Evolutionary conservation across 2,797 vertebrate species (phyloP).

Genomic region (Podarcis siculus): DNA sequence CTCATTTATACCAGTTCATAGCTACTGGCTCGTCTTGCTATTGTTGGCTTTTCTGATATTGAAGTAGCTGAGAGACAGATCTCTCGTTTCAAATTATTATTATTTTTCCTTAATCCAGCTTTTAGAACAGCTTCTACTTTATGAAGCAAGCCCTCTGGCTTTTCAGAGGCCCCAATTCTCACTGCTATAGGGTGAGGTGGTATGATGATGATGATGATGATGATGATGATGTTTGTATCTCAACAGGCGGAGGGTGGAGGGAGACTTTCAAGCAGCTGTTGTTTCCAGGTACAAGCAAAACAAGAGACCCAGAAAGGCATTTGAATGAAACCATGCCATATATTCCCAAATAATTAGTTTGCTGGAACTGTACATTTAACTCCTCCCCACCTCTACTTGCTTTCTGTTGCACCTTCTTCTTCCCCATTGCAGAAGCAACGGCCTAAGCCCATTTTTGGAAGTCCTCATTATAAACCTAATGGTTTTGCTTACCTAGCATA

Average conservation of each 20-base stretch:
- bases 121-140: background rate
- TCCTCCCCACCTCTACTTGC: background rate
- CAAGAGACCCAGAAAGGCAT: background rate
- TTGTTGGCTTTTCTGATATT: background rate
- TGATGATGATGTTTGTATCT: background rate
- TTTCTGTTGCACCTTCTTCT: background rate
- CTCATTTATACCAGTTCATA: background rate
- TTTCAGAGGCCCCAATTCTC: background rate
- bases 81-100: background rate
- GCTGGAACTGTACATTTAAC: background rate
- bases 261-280: background rate
- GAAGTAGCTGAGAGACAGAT: background rate
- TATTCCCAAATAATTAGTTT: background rate
- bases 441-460: slow-evolving; percentile 3
- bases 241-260: no score
- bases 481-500: background rate
- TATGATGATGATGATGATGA: no score
- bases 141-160: background rate
- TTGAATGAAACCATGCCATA: background rate
- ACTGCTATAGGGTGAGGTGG: no score
- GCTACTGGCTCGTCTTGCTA: background rate
- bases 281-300: background rate
- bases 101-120: background rate
- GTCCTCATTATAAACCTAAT: background rate
- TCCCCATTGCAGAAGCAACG: background rate